A percentile compares a stretch with the other conserved stretches of the same genome.
Conservation (phyloP, 2,113 vertebrate species). For the Gnathonemus echidnorhynchus region DNA sequence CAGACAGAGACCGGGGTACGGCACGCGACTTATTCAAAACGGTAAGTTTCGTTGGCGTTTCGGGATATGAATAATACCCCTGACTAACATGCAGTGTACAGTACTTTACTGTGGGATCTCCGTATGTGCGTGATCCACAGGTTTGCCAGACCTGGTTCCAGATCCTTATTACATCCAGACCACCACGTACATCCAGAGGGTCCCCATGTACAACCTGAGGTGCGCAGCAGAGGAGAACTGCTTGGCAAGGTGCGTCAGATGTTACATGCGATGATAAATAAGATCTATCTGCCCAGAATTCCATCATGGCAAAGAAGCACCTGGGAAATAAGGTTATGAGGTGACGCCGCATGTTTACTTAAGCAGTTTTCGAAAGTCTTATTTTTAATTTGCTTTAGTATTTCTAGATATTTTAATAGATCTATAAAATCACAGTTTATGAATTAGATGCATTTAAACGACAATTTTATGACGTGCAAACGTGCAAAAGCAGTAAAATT, state of each 20-base stretch:
- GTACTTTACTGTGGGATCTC: neutral
- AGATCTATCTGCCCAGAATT: neutral
- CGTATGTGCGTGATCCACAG: slow-evolving; percentile 48
- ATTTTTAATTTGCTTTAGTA: neutral
- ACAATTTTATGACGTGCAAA: neutral
- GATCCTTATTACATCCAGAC: slow-evolving; percentile 90
- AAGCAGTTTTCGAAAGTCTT: neutral
- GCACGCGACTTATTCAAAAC: slow-evolving; percentile 77
- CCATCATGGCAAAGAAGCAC: neutral
- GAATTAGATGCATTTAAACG: neutral
- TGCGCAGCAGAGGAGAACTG: slow-evolving; percentile 95
- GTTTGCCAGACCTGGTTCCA: slow-evolving; percentile 90
- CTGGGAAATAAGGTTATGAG: neutral
- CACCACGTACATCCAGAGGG: slow-evolving; percentile 81
- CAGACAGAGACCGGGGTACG: slow-evolving; percentile 67
- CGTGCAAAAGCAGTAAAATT: neutral
- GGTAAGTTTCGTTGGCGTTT: slow-evolving; percentile 59
- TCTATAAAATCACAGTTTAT: neutral
- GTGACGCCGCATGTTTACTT: neutral
- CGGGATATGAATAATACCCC: neutral
- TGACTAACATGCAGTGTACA: neutral
- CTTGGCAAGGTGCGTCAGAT: slow-evolving; percentile 72
- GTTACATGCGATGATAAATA: neutral
- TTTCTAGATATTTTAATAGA: neutral
- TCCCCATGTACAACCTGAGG: slow-evolving; percentile 87